Conservation (phyloP, 2,113 vertebrate genomes). For the Ictalurus furcatus region DNA sequence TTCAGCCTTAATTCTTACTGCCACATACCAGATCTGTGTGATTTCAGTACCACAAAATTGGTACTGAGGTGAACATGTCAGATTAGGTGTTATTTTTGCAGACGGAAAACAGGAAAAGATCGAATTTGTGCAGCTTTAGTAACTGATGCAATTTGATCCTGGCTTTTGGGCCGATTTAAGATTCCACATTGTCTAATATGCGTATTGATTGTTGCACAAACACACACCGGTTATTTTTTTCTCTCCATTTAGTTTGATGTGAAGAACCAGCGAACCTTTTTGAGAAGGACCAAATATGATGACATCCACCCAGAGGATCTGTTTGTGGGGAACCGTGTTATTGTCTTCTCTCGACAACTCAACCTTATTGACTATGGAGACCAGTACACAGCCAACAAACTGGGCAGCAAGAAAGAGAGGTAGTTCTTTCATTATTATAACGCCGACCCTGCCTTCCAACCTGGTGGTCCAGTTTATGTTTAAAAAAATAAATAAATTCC, state of each 20-base stretch:
- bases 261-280: constrained; percentile 87
- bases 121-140: neutral
- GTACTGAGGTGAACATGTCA: neutral
- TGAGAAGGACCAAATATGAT: constrained; percentile 84
- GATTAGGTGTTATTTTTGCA: neutral
- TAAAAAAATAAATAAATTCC: neutral
- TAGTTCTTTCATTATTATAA: constrained; percentile 55
- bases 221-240: neutral
- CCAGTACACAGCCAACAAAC: constrained; percentile 86
- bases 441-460: neutral
- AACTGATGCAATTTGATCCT: neutral
- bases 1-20: neutral
- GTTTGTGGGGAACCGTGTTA: constrained; percentile 89
- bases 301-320: constrained; percentile 83
- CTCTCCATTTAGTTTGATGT: constrained; percentile 81
- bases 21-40: neutral
- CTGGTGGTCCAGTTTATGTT: neutral
- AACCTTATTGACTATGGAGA: constrained; percentile 88
- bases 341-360: constrained; percentile 87
- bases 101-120: neutral
- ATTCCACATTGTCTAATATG: neutral
- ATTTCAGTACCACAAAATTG: neutral
- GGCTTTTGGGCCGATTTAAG: neutral
- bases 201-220: neutral
- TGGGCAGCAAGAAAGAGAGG: constrained; percentile 92